Percentiles rank a stretch among this genome's conserved stretches.
phyloP scores from a whole-genome alignment of 2,888 invertebrate species.

The Auanema sp. region DNA sequence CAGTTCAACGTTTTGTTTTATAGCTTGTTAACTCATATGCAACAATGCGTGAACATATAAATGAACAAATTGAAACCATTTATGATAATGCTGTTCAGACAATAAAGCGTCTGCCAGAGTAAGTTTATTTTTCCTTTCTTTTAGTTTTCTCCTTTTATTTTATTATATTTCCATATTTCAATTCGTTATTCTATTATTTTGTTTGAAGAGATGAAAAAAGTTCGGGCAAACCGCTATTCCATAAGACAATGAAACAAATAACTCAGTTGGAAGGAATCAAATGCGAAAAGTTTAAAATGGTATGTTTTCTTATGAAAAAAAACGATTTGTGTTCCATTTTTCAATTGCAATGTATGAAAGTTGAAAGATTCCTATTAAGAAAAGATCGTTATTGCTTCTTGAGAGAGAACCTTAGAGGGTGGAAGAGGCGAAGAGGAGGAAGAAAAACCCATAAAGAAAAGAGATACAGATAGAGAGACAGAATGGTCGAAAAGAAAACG shows the following conservation, averaged over 20 bases:
- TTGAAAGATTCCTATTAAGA: too few species aligned
- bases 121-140: background rate
- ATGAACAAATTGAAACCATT: constrained; percentile 31
- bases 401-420: too few species aligned
- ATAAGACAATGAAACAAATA: constrained; percentile 32
- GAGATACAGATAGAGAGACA: too few species aligned
- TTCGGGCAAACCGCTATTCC: constrained; percentile 17
- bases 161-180: background rate
- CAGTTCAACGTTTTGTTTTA: too few species aligned
- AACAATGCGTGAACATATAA: constrained; percentile 27
- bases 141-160: background rate
- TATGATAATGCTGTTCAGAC: constrained; percentile 35
- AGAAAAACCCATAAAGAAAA: too few species aligned
- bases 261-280: constrained; percentile 31
- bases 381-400: too few species aligned
- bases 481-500: too few species aligned
- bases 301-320: background rate
- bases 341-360: background rate
- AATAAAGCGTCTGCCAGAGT: constrained; percentile 22
- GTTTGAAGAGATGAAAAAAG: constrained; percentile 18
- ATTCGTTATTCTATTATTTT: background rate
- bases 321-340: background rate
- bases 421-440: too few species aligned
- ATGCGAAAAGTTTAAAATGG: constrained; percentile 27
- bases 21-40: constrained; percentile 17